Evolutionary conservation across 2,888 invertebrate species (phyloP).

Genomic region (Troides oblongomaculatus): DNA sequence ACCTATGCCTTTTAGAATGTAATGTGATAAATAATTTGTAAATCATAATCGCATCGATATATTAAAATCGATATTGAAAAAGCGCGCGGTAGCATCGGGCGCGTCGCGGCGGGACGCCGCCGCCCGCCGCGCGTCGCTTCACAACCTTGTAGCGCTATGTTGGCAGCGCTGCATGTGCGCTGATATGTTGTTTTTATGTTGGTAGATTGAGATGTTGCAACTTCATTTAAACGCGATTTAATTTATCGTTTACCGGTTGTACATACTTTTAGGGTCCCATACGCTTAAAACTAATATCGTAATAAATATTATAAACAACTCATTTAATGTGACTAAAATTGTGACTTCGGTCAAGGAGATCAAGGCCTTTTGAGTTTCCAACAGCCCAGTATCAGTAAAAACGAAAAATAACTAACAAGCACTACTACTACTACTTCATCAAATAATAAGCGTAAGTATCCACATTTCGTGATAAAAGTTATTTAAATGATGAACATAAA

Average conservation of each 20-base stretch:
- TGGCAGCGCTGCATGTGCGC: constrained; percentile 29
- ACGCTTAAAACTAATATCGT: neutral
- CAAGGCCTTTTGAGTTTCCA: too few species aligned
- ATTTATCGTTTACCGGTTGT: constrained; percentile 24
- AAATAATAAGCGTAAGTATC: too few species aligned
- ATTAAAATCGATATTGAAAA: constrained; percentile 43
- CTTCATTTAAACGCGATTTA: constrained; percentile 24
- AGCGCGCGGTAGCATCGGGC: constrained; percentile 47
- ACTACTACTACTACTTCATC: too few species aligned
- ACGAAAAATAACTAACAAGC: too few species aligned
- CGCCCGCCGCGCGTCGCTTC: constrained; percentile 42
- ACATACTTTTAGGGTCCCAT: constrained; percentile 13
- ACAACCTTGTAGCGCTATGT: constrained; percentile 31
- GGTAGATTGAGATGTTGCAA: constrained; percentile 28
- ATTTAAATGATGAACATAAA: too few species aligned
- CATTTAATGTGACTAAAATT: neutral
- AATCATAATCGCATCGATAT: constrained; percentile 32
- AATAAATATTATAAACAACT: too few species aligned
- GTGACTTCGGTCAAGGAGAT: neutral
- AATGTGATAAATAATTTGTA: constrained; percentile 14
- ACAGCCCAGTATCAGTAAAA: too few species aligned
- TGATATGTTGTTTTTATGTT: constrained; percentile 31
- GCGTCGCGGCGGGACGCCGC: constrained; percentile 42
- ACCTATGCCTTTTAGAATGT: neutral
- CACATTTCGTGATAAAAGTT: too few species aligned